Evolutionary conservation across 64 coral and sea anemone species (phyloP), one percentile per base, ranked within the genome.

Genomic region (Montipora sp.): DNA sequence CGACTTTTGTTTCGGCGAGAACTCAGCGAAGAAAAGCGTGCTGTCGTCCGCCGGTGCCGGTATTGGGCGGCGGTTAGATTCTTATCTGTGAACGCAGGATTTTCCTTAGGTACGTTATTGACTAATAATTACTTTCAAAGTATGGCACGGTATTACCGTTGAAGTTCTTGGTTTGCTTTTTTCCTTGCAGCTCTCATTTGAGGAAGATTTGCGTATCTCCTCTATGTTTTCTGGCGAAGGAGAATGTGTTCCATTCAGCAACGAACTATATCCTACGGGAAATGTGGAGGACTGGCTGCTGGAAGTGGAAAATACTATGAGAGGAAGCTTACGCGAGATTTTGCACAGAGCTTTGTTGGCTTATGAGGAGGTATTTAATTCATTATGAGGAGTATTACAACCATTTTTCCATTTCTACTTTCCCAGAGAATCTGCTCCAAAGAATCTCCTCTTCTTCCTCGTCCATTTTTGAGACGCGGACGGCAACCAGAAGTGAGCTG

Each of bases 271-370:
- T 49, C 98, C 98, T 5, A 93, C 94, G 16, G 98, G 98, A 9
- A 99, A 99, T 67, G 98, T 99, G 2, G 98, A 99, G 89, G 98
- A 99, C 89, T 99, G 98, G 98, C 66, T 99, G 15, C 68, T 99
- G 46, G 98, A 99, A 83, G 98, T 99, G 10, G 98, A 99, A 71
- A 94, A 94, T 48, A 96, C 94, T 48, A 99, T 99, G 98, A 93
- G 75, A 77, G 80, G 87, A n/a, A 97, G 95, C 72, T 68, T 97
- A 19, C 87, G 89, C 46, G 92, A 97, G n/a, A 97, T 94, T 69
- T 75, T 97, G 58, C 83, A 90, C 49, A 94, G 88, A 92, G 92
- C 95, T n/a, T 72, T 97, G 16, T 57, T 80, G 24, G 80, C 74
- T 14, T 97, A 97, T 48, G 81, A 77, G 0, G 84, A 91, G 83